phyloP scores from a whole-genome alignment of 2,113 vertebrate genomes.

The Lepisosteus oculatus region DNA sequence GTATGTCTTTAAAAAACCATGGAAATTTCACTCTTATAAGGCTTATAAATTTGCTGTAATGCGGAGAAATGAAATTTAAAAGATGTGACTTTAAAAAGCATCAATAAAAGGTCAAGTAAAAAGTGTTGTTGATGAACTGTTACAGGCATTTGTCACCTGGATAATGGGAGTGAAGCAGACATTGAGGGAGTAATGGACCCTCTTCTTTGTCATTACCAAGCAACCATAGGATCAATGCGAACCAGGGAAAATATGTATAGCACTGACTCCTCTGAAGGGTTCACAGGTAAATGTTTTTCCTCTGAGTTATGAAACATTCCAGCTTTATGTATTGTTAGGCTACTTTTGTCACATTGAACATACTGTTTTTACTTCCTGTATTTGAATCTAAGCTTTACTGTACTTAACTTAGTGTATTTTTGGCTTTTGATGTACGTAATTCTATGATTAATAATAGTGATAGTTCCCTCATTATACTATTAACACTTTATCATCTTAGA shows the following conservation, averaged over 20 bases:
- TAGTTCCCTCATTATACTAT: too few species aligned
- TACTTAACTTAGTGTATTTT: too few species aligned
- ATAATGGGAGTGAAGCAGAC: slow-evolving; percentile 83
- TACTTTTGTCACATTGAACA: too few species aligned
- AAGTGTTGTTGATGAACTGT: too few species aligned
- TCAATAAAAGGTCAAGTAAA: neutral
- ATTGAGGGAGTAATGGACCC: slow-evolving; percentile 80
- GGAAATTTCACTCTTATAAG: too few species aligned
- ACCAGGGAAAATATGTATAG: slow-evolving; percentile 68
- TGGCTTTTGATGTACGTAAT: too few species aligned
- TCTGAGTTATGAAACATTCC: neutral
- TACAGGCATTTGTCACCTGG: slow-evolving; percentile 79
- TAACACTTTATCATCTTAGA: neutral
- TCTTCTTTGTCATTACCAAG: slow-evolving; percentile 79
- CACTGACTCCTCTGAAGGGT: slow-evolving; percentile 62
- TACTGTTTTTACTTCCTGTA: too few species aligned
- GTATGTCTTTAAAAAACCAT: slow-evolving; percentile 48
- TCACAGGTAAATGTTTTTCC: slow-evolving; percentile 43
- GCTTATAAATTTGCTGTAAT: too few species aligned
- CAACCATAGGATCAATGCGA: slow-evolving; percentile 68
- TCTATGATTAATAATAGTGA: too few species aligned
- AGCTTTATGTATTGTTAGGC: too few species aligned
- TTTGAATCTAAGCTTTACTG: too few species aligned
- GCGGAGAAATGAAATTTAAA: too few species aligned
- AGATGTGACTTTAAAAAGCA: neutral